A percentile compares a stretch with the other conserved stretches of the same genome.
These are phyloP conservation scores for Colinus virginianus DNA, from an alignment of 2,113 vertebrate genomes.

Conservation along the genomic window DNA sequence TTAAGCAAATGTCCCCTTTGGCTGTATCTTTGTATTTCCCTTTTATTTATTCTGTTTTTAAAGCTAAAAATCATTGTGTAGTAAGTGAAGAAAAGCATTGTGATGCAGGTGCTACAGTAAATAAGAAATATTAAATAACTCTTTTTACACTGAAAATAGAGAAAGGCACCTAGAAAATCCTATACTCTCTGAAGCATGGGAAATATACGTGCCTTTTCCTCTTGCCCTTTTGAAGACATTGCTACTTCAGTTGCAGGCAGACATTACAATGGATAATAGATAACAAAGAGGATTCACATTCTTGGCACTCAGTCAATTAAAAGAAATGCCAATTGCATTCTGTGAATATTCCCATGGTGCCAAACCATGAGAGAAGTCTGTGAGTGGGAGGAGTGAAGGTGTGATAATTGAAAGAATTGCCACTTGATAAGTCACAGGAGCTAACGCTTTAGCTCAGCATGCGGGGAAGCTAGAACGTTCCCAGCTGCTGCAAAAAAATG, in stretches of 20 bases:
- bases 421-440: conserved; percentile 75
- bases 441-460: conserved; percentile 71
- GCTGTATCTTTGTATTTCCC: neutral
- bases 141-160: neutral
- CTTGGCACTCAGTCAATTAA: conserved; percentile 73
- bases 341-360: conserved; percentile 69
- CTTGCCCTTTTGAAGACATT: neutral
- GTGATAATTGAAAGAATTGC: conserved; percentile 82
- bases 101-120: neutral
- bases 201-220: neutral
- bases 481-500: conserved; percentile 70
- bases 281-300: conserved; percentile 59
- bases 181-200: neutral
- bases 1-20: neutral
- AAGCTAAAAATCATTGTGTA: neutral
- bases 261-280: conserved; percentile 10
- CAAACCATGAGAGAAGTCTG: conserved; percentile 73
- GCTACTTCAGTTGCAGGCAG: neutral
- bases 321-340: conserved; percentile 71
- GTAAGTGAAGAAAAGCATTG: neutral
- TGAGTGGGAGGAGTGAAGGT: conserved; percentile 73
- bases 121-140: neutral
- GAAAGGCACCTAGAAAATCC: neutral
- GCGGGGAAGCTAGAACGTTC: conserved; percentile 71
- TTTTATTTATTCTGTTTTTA: neutral